Base-by-base conservation (phyloP, 2,888 invertebrate genomes). In the Tipula unca region DNA sequence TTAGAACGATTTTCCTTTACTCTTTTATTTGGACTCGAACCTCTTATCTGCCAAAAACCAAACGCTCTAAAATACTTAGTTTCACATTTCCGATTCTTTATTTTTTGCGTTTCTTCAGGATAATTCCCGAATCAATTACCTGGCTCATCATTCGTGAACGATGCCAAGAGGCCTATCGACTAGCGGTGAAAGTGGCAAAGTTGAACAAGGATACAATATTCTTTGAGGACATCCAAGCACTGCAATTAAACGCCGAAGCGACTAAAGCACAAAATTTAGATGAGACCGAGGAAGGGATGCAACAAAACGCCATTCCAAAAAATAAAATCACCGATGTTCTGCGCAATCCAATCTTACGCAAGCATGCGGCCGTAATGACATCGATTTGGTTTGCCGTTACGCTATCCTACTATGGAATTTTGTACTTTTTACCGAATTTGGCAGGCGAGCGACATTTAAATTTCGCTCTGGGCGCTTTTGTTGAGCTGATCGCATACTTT, bases 371-470 rank as follows among this genome's bases (percentile, higher is more conserved):
- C 32, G 85, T 87, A 6, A 88, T 88, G 88, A 86, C 87, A 29
- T 82, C 42, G 29, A 86, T 88, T 39, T 88, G 92, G 92, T 91
- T 92, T 87, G 90, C 91, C 82, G 90, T 91, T 10, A 90, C 92
- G 13, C 87, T 91, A 42, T 90, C 90, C 29, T 92, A 91, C 88
- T 91, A 91, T 87, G 90, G 91, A 1, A 88, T 92, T 69, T 89
- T 90, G 36, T 89, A 89, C 86, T 89, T 90, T 84, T 88, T 91
- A 25, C 91, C 91, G 10, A 90, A 89, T 85, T 88, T 92, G 85
- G 89, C 90, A 69, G 89, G 90, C 20, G 90, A 92, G 87, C 89
- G 91, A n/a, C 92, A 92, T 88, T 87, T 91, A 13, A 92, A 91
- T 87, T 91, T 92, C 86, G 90, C 91, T 14, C 88, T 92, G n/a